Conservation (phyloP, 1,140 invertebrate species). For the Microplitis mediator region DNA sequence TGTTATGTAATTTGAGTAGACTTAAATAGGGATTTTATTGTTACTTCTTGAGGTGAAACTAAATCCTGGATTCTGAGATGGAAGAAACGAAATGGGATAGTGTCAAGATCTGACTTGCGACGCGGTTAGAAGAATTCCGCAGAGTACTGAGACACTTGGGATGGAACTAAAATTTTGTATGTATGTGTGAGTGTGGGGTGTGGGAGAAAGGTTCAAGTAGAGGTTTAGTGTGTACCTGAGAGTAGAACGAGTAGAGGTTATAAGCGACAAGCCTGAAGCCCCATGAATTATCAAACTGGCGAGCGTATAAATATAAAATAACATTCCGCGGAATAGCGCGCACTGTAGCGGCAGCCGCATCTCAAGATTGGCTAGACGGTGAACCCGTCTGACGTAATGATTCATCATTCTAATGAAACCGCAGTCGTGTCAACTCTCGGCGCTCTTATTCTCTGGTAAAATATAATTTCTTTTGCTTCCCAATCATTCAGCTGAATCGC, state of each 20-base stretch:
- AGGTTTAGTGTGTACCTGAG: background rate
- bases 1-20: no score
- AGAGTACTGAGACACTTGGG: background rate
- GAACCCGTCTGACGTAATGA: slow-evolving; percentile 44
- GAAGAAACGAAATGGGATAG: background rate
- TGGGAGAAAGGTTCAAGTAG: background rate
- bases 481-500: no score
- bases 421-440: slow-evolving; percentile 25
- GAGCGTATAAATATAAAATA: slow-evolving; percentile 47
- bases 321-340: slow-evolving; percentile 21
- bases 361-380: slow-evolving; percentile 17
- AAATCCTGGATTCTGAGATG: slow-evolving; percentile 15
- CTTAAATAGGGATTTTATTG: slow-evolving; percentile 18
- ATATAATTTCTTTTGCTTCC: background rate
- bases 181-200: background rate
- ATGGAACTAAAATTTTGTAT: background rate
- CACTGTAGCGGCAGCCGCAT: background rate
- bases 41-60: slow-evolving; percentile 18
- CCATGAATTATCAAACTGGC: slow-evolving; percentile 45
- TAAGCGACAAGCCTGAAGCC: slow-evolving; percentile 36
- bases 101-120: background rate
- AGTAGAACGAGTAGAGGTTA: slow-evolving; percentile 24
- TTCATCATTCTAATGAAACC: slow-evolving; percentile 51
- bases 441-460: slow-evolving; percentile 16
- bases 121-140: background rate